Evolutionary conservation across 1,140 invertebrate species (phyloP).

Genomic region (Drosophila lacteicornis): DNA sequence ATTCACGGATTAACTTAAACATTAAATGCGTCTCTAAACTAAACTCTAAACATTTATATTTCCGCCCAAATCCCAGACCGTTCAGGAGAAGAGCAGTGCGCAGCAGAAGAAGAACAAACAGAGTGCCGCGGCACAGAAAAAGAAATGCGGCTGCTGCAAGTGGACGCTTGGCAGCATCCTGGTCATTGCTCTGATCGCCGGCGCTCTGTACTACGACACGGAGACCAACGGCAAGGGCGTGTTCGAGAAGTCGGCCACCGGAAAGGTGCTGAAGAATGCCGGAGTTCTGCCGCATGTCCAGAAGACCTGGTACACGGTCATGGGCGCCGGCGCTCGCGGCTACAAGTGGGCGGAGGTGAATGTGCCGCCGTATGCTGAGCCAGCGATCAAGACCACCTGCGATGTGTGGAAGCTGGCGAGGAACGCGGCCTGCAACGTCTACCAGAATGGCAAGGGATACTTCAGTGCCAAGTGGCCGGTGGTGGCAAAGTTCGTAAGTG

Average conservation of each 20-base stretch:
- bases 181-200: conserved; percentile 85
- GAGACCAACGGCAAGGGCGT: conserved; percentile 79
- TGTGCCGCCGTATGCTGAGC: conserved; percentile 88
- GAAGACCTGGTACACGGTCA: conserved; percentile 86
- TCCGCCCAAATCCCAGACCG: conserved; percentile 31
- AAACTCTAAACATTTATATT: background rate
- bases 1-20: background rate
- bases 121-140: conserved; percentile 67
- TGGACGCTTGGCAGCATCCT: conserved; percentile 87
- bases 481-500: conserved; percentile 87
- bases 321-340: conserved; percentile 86
- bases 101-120: conserved; percentile 82
- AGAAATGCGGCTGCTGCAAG: conserved; percentile 86
- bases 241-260: conserved; percentile 84
- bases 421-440: conserved; percentile 86
- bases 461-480: conserved; percentile 86
- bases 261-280: conserved; percentile 87
- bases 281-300: conserved; percentile 88
- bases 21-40: background rate
- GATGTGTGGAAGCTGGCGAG: conserved; percentile 86
- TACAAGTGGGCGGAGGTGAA: conserved; percentile 88
- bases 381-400: conserved; percentile 87
- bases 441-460: conserved; percentile 86
- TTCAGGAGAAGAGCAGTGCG: conserved; percentile 77
- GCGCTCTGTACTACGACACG: conserved; percentile 83